Base-by-base conservation (phyloP, 2,113 vertebrate species). In the Murina feae region DNA sequence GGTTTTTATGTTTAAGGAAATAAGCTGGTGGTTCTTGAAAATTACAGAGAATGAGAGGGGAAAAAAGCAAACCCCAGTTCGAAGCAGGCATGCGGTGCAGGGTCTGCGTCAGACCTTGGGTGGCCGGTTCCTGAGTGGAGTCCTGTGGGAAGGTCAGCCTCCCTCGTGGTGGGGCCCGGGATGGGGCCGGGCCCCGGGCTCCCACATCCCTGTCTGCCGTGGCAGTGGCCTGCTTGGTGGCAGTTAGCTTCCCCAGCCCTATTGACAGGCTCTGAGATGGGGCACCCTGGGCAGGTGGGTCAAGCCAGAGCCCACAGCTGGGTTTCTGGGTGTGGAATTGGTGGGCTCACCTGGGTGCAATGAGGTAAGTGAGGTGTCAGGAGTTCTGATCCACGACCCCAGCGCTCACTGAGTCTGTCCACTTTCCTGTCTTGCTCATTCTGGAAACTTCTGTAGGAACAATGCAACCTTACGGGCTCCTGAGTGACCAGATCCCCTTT, bases 161-260 rank as follows among this genome's bases (percentile, higher is more conserved):
- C 60, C 60, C 60, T 14, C 12, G 4, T 32, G 60, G 28, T 12
- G 58, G 58, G 25, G 58, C 58, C 58, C 9, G 10, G 4, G 25
- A 35, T 1, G 9, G 28, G 9, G 47, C 0, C 13, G 14, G 63
- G 28, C 42, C 51, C 51, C 13, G 9, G 11, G 14, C n/a, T 20
- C 44, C 39, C 7, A n/a, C 9, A 0, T 25, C 9, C 69, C 68
- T 13, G 0, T 16, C 12, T 25, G 55, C 55, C 4, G 55, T 58
- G 5, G 30, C 8, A 32, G 58, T 2, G 18, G 20, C 4, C 1
- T 53, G 23, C 4, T 72, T 8, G 0, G 0, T 28, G 1, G 5
- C 35, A 11, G 1, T 51, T 75, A 4, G 32, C 37, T 23, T 32
- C 35, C 7, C 18, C 20, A 23, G 78, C 25, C 21, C 32, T 20